phyloP scores from a whole-genome alignment of 2,113 vertebrate genomes.

The Sinocyclocheilus anshuiensis region DNA sequence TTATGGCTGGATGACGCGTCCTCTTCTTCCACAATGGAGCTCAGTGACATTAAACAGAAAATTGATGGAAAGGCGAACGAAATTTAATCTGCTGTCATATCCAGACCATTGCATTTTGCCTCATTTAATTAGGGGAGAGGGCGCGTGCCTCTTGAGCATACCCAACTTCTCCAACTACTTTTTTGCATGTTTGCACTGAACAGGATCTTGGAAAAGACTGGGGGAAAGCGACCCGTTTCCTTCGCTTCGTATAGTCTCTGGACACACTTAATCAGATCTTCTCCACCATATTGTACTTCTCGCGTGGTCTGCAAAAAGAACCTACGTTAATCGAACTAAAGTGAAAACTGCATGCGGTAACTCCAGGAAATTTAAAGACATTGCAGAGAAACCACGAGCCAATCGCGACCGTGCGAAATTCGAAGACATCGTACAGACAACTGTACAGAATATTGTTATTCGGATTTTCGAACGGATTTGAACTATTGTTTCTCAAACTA shows the following conservation, averaged over 20 bases:
- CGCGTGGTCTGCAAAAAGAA: slow-evolving; percentile 29
- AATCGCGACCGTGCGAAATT: not conserved
- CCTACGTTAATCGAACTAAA: slow-evolving; percentile 43
- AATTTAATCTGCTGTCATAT: slow-evolving; percentile 69
- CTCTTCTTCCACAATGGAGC: slow-evolving; percentile 78
- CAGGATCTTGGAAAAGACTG: slow-evolving; percentile 31
- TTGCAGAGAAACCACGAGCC: not conserved
- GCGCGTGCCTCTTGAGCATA: slow-evolving; percentile 61
- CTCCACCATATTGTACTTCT: slow-evolving; percentile 44
- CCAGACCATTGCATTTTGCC: slow-evolving; percentile 55
- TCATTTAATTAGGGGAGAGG: slow-evolving; percentile 64
- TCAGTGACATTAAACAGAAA: slow-evolving; percentile 83
- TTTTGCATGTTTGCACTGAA: slow-evolving; percentile 60
- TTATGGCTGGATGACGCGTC: slow-evolving; percentile 80
- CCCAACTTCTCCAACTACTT: slow-evolving; percentile 63
- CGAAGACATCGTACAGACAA: not conserved
- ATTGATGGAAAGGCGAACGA: slow-evolving; percentile 78
- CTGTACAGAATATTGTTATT: not conserved
- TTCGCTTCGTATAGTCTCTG: slow-evolving; percentile 40
- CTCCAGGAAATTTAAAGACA: not conserved
- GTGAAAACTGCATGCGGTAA: not conserved
- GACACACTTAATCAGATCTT: slow-evolving; percentile 50
- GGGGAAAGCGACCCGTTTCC: slow-evolving; percentile 46
- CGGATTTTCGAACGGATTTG: not conserved
- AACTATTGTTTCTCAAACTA: not conserved